Evolutionary conservation across 1,140 invertebrate genomes (phyloP).

Genomic region (Calliphora vicina): DNA sequence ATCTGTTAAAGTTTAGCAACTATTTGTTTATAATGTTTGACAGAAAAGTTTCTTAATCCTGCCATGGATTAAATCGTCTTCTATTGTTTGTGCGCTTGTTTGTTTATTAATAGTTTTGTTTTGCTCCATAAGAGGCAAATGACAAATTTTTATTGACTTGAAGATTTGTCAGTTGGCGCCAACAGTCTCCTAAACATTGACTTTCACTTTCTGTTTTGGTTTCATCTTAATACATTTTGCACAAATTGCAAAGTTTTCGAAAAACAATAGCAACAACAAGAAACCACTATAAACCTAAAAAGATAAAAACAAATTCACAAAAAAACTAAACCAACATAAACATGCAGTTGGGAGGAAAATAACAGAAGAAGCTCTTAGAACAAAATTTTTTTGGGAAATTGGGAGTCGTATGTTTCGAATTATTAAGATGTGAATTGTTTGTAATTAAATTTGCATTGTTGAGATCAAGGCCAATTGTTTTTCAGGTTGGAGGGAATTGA

Average conservation of each 20-base stretch:
- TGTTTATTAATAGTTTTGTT: neutral
- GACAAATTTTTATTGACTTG: slow-evolving; percentile 18
- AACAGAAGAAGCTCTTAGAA: too few relatives aligned
- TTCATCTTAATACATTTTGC: neutral
- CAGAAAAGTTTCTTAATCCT: neutral
- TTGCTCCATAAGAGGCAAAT: neutral
- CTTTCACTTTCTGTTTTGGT: slow-evolving; percentile 21
- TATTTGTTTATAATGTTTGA: too few relatives aligned
- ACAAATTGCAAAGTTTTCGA: neutral
- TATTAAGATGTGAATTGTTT: too few relatives aligned
- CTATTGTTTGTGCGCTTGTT: neutral
- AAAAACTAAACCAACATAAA: neutral
- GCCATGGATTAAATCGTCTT: neutral
- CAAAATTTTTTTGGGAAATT: too few relatives aligned
- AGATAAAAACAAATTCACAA: too few relatives aligned
- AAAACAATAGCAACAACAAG: neutral
- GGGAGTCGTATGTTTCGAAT: too few relatives aligned
- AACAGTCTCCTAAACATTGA: slow-evolving; percentile 1
- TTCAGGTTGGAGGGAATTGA: too few relatives aligned
- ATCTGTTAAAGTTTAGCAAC: too few relatives aligned
- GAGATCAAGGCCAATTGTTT: too few relatives aligned
- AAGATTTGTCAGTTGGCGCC: slow-evolving; percentile 25
- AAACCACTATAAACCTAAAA: neutral
- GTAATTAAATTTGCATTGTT: too few relatives aligned
- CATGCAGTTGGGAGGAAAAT: neutral